Conservation (phyloP, 2,888 invertebrate genomes). For the Parascotia fuliginaria region DNA sequence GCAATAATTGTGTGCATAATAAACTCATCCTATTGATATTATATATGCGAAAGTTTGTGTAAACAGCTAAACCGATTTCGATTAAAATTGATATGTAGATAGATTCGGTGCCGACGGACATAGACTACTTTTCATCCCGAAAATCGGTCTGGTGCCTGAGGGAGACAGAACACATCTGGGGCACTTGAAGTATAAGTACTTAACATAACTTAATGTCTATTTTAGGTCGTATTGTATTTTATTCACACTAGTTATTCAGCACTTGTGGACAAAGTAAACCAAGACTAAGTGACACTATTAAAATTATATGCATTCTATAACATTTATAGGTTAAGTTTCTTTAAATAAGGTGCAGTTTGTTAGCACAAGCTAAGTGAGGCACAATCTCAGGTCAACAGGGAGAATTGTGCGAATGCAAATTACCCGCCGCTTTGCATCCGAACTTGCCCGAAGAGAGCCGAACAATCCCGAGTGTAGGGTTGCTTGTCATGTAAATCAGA, state of each 20-base stretch:
- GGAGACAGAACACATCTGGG: too few relatives aligned
- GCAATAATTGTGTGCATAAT: too few relatives aligned
- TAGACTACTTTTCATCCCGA: too few relatives aligned
- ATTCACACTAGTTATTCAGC: background rate
- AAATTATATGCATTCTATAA: conserved; percentile 1
- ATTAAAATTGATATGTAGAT: too few relatives aligned
- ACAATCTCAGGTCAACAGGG: conserved; percentile 32
- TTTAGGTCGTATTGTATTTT: too few relatives aligned
- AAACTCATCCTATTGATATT: too few relatives aligned
- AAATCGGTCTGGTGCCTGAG: too few relatives aligned
- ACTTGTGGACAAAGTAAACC: background rate
- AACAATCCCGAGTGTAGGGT: conserved; percentile 21
- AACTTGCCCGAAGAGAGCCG: conserved; percentile 21
- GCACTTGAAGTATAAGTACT: too few relatives aligned
- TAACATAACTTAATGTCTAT: too few relatives aligned
- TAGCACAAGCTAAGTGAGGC: conserved; percentile 28
- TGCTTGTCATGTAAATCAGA: conserved; percentile 42
- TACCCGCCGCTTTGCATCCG: conserved; percentile 12
- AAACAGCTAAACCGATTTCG: too few relatives aligned
- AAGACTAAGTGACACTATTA: background rate
- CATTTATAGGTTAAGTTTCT: conserved; percentile 1
- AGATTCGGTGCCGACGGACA: too few relatives aligned
- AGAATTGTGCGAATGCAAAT: conserved; percentile 43
- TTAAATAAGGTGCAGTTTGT: conserved; percentile 17
- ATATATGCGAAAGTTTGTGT: too few relatives aligned